phyloP scores from a whole-genome alignment of 2,888 invertebrate genomes.

The Amiota communis region DNA sequence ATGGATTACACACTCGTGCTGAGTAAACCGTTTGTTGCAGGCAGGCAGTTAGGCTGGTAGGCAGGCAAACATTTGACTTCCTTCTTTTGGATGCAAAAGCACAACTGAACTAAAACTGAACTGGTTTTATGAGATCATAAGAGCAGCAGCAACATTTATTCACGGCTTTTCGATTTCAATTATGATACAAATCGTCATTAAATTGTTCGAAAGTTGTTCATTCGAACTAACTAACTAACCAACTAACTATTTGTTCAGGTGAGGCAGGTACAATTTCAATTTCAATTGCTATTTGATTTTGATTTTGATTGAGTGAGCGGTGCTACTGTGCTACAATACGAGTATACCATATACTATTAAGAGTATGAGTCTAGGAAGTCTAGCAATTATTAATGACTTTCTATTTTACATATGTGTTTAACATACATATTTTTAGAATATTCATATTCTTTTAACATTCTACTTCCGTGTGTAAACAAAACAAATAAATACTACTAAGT shows the following conservation, averaged over 20 bases:
- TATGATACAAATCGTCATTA: slow-evolving; percentile 67
- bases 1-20: slow-evolving; percentile 63
- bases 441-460: neutral
- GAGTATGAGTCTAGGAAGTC: too few relatives aligned
- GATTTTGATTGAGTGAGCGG: slow-evolving; percentile 23
- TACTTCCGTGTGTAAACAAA: neutral
- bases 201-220: slow-evolving; percentile 63
- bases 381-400: too few relatives aligned
- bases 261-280: slow-evolving; percentile 9
- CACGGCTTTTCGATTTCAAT: slow-evolving; percentile 66
- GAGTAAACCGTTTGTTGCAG: slow-evolving; percentile 24
- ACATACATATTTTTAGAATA: neutral
- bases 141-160: slow-evolving; percentile 60
- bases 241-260: slow-evolving; percentile 13
- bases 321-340: too few relatives aligned
- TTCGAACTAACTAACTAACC: neutral
- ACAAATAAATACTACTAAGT: neutral
- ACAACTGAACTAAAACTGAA: slow-evolving; percentile 40
- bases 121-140: slow-evolving; percentile 60
- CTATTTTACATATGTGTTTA: neutral
- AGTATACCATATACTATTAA: too few relatives aligned
- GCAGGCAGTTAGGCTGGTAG: too few relatives aligned
- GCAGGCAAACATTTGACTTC: neutral
- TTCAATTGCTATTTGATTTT: neutral
- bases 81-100: slow-evolving; percentile 1